Conservation (phyloP, 2,797 vertebrate species). For the Urocyon cinereoargenteus region DNA sequence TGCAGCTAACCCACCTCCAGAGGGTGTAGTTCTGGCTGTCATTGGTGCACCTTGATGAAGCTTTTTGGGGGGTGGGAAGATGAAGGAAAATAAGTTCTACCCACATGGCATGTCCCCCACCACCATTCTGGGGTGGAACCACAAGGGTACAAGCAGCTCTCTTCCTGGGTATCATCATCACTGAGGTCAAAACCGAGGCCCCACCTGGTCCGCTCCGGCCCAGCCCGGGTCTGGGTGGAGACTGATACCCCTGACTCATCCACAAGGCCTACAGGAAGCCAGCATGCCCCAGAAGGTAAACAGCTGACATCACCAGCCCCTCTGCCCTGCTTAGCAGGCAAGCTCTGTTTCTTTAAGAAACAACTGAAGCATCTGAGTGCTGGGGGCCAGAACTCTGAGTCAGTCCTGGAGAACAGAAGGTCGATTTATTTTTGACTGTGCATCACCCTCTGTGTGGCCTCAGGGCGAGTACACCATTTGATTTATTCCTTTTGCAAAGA, state of each 20-base stretch:
- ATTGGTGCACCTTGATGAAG: background rate
- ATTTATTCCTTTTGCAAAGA: background rate
- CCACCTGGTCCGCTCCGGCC: background rate
- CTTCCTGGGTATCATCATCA: background rate
- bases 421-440: background rate
- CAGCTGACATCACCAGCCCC: rapidly evolving
- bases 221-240: background rate
- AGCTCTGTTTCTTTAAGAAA: background rate
- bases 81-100: background rate
- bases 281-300: background rate
- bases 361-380: background rate
- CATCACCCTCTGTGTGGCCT: background rate
- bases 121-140: background rate
- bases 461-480: background rate
- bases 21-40: background rate
- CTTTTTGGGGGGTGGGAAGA: background rate
- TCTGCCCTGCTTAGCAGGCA: background rate
- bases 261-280: background rate
- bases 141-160: background rate
- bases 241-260: background rate
- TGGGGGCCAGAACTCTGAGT: background rate
- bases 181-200: background rate
- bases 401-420: background rate
- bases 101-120: rapidly evolving
- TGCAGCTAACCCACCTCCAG: background rate